A percentile compares a stretch with the other conserved stretches of the same genome.
phyloP scores from a whole-genome alignment of 1,140 invertebrate genomes.

The Gyrodactylus bullatarudis region DNA sequence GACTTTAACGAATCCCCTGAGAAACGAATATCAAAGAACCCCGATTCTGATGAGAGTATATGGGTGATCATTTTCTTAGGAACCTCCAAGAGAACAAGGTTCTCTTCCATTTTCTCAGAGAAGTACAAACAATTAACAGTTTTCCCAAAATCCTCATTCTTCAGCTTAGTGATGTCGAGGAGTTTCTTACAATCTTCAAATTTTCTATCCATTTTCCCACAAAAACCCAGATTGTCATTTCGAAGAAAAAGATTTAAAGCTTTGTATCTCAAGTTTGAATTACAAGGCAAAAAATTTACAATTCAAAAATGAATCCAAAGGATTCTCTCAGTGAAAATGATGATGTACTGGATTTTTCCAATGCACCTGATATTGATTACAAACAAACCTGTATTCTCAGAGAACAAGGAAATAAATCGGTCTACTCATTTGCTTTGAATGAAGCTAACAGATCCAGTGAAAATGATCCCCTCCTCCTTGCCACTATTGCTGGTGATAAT shows the following conservation, averaged over 20 bases:
- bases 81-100: neutral
- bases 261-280: too few relatives aligned
- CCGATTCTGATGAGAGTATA: neutral
- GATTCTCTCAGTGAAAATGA: too few relatives aligned
- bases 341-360: neutral
- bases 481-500: neutral
- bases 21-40: neutral
- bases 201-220: neutral
- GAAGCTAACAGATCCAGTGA: neutral
- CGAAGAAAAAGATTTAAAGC: too few relatives aligned
- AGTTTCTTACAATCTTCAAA: neutral
- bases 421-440: neutral
- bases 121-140: neutral
- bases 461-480: slow-evolving; percentile 2
- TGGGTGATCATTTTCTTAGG: neutral
- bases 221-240: too few relatives aligned
- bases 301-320: too few relatives aligned
- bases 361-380: neutral
- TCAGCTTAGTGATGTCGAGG: neutral
- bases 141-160: neutral
- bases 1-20: neutral
- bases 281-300: too few relatives aligned
- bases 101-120: neutral
- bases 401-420: neutral
- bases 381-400: slow-evolving; percentile 2